Base-by-base conservation (phyloP, 2,888 invertebrate genomes). In the Perizoma flavofasciatum region DNA sequence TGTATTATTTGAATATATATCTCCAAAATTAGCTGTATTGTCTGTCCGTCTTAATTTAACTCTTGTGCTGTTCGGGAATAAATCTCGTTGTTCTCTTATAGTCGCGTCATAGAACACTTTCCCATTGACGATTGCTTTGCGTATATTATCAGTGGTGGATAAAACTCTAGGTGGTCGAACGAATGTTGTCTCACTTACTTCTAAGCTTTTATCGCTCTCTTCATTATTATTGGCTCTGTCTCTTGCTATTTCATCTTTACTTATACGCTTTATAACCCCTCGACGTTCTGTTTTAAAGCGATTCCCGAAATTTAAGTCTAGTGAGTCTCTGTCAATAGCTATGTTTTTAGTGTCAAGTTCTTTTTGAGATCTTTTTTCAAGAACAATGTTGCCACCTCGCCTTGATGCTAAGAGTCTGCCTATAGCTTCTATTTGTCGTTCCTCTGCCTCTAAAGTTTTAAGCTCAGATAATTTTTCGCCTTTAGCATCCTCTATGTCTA, bases 51-150 rank as follows among this genome's bases (percentile, higher is more conserved):
- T 70, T 11, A 77, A 61, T 35, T 79, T 79, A 39, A 76, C 65
- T 63, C 88, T 73, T 4, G 83, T 84, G 3, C 75, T 63, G 61
- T 85, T 89, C 2, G 70, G 61, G 3, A 77, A 79, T 7, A 80
- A 60, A 51, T 89, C 89, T 62, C 85, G 81, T 43, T 87, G 87
- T 50, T 89, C 89, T 62, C 87, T 82, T 60, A 91, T 75, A 0
- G 89, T 86, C 3, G 92, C 92, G 58, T 92, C 92, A 44, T 92
- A 92, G 59, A 88, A 92, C 0, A 92, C 82, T 77, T 91, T 91
- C 0, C 92, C 92, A 51, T 92, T 92, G 0, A 92, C 78, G 8
- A 92, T 78, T 0, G 92, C 86, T 75, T 91, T 92, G 39, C 87
- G 70, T 49, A 92, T 82, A 67, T 88, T 90, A 7, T 91, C 90